Evolutionary conservation across 1,140 invertebrate species (phyloP).

Genomic region (Danaus plexippus): DNA sequence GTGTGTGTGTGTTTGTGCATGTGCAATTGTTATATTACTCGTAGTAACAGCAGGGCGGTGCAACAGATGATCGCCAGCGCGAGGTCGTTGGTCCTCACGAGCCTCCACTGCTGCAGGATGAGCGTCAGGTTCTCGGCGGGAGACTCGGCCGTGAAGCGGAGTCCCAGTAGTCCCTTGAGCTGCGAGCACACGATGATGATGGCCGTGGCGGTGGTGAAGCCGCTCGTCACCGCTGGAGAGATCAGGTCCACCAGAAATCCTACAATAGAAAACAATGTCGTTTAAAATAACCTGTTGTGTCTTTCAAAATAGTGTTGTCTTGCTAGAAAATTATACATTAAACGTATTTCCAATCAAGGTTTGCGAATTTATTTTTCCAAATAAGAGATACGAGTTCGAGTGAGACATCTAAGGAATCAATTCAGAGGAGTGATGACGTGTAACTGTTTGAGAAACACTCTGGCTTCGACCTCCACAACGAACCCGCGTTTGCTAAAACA

Average conservation of each 20-base stretch:
- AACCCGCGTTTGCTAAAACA: too few species aligned
- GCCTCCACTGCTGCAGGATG: conserved; percentile 73
- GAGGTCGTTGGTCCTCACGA: conserved; percentile 74
- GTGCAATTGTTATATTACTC: conserved; percentile 68
- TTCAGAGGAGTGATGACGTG: too few species aligned
- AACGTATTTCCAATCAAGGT: too few species aligned
- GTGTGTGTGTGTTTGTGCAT: too few species aligned
- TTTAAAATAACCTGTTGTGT: too few species aligned
- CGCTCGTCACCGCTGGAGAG: conserved; percentile 90
- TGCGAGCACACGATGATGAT: conserved; percentile 93
- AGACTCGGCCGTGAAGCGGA: conserved; percentile 77
- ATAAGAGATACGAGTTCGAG: too few species aligned
- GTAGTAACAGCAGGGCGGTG: conserved; percentile 75
- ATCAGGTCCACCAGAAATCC: conserved; percentile 96
- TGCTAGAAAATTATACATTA: too few species aligned
- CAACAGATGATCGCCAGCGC: conserved; percentile 78
- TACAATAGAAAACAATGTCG: conserved; percentile 39
- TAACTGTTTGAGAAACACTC: too few species aligned
- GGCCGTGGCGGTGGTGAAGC: conserved; percentile 94
- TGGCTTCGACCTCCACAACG: too few species aligned
- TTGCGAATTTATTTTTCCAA: too few species aligned
- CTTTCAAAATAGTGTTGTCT: too few species aligned
- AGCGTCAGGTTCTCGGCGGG: conserved; percentile 74
- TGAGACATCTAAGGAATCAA: too few species aligned
- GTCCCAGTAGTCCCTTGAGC: conserved; percentile 86